These are phyloP conservation scores for Hypsibius dujardini DNA, from an alignment of 1,140 invertebrate genomes.

Conservation along the genomic window DNA sequence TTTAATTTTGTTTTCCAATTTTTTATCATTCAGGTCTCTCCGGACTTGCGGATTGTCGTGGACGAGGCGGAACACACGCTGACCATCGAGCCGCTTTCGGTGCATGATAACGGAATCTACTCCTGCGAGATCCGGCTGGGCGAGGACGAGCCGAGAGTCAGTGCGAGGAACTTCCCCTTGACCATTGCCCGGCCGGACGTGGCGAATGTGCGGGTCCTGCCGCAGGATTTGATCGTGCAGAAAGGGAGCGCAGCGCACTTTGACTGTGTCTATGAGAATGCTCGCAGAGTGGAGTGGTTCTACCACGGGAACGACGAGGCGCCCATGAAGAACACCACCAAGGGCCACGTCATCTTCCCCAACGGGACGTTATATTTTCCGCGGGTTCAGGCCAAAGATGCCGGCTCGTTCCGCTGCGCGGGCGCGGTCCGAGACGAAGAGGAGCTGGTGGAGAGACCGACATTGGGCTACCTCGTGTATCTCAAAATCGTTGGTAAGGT, in stretches of 20 bases:
- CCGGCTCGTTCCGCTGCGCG: not conserved
- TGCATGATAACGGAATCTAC: not conserved
- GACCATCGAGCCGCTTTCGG: not conserved
- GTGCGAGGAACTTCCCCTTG: not conserved
- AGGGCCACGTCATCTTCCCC: not conserved
- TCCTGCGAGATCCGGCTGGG: not conserved
- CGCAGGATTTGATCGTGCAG: not conserved
- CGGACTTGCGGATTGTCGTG: not conserved
- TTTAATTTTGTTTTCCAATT: too few species aligned
- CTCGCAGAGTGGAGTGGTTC: not conserved
- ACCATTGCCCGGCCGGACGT: not conserved
- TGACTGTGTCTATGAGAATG: not conserved
- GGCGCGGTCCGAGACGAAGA: not conserved
- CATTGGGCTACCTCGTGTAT: not conserved
- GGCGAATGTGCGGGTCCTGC: not conserved
- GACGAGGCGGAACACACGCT: not conserved
- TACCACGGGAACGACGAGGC: not conserved
- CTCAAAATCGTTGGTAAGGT: not conserved
- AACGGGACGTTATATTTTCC: conserved; percentile 1
- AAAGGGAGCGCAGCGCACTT: not conserved
- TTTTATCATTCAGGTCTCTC: too few species aligned
- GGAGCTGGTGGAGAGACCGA: not conserved
- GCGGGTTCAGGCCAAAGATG: not conserved
- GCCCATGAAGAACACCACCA: not conserved
- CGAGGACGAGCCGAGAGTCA: not conserved